These are phyloP conservation scores for Antheraea pernyi DNA, from an alignment of 1,140 invertebrate species.

Conservation along the genomic window DNA sequence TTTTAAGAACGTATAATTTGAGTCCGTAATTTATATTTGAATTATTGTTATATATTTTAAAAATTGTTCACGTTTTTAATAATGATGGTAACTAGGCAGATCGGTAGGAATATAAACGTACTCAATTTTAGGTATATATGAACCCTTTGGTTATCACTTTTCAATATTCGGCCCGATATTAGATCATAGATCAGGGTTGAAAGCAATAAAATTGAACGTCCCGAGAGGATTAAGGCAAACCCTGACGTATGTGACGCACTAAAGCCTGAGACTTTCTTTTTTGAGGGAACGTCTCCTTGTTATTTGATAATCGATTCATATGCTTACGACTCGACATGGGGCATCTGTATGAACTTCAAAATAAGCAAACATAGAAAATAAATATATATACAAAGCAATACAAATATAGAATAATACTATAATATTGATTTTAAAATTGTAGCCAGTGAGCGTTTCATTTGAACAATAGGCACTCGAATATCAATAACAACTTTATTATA, in stretches of 20 bases:
- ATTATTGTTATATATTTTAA: too few relatives aligned
- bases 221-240: constrained; percentile 69
- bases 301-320: constrained; percentile 66
- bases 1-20: too few relatives aligned
- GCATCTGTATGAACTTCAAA: constrained; percentile 24
- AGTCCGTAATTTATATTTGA: too few relatives aligned
- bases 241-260: constrained; percentile 70
- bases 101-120: not conserved
- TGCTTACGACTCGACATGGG: constrained; percentile 30
- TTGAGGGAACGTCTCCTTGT: constrained; percentile 40
- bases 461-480: constrained; percentile 41
- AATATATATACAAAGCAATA: not conserved
- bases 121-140: constrained; percentile 27
- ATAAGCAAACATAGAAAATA: constrained; percentile 7
- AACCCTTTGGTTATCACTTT: constrained; percentile 49
- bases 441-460: constrained; percentile 60
- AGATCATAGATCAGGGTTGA: constrained; percentile 61
- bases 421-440: constrained; percentile 57
- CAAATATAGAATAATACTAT: constrained; percentile 50
- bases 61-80: too few relatives aligned
- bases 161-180: constrained; percentile 63
- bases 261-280: constrained; percentile 62
- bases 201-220: constrained; percentile 71
- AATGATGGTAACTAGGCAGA: not conserved
- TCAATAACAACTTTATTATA: constrained; percentile 43